A percentile compares a stretch with the other conserved stretches of the same genome.
These are phyloP conservation scores for Tokudaia muenninki DNA, from an alignment of 2,797 vertebrate genomes.

Conservation along the genomic window DNA sequence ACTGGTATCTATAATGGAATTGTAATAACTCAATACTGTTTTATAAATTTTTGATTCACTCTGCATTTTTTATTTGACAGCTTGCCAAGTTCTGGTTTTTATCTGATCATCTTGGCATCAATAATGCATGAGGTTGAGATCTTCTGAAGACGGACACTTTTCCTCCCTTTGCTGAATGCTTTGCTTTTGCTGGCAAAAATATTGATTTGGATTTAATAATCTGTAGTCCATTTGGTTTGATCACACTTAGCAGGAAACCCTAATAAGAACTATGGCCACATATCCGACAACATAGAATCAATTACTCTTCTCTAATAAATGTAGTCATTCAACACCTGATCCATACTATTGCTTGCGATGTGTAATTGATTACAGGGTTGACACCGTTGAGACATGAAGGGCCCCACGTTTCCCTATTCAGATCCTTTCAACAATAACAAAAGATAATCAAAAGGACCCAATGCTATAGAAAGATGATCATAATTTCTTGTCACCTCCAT, in stretches of 20 bases:
- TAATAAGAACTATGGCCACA: slow-evolving; percentile 81
- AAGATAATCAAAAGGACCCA: slow-evolving; percentile 34
- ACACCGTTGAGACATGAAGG: slow-evolving; percentile 59
- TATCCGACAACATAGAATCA: slow-evolving; percentile 81
- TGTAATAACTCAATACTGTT: slow-evolving; percentile 90
- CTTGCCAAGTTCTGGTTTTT: slow-evolving; percentile 89
- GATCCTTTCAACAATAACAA: slow-evolving; percentile 69
- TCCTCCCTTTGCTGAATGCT: slow-evolving; percentile 75
- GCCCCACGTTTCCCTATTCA: slow-evolving; percentile 67
- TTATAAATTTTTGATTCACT: slow-evolving; percentile 91
- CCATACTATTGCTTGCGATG: slow-evolving; percentile 76
- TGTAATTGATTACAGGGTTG: slow-evolving; percentile 71
- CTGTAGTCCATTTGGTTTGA: slow-evolving; percentile 86
- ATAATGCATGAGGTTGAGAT: slow-evolving; percentile 89
- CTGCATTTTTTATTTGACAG: slow-evolving; percentile 88
- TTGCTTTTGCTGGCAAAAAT: slow-evolving; percentile 86
- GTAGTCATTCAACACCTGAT: slow-evolving; percentile 82
- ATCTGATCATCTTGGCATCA: slow-evolving; percentile 90
- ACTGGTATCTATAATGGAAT: slow-evolving; percentile 88
- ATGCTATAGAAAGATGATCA: slow-evolving; percentile 30
- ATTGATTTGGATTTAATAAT: slow-evolving; percentile 88
- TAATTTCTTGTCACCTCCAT: slow-evolving; percentile 1
- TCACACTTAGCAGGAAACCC: slow-evolving; percentile 84
- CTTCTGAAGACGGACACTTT: slow-evolving; percentile 82
- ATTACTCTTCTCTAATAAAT: slow-evolving; percentile 82